Percentiles rank a stretch among this genome's conserved stretches.
These are phyloP conservation scores for Polypedilum vanderplanki DNA, from an alignment of 1,140 invertebrate species.

Conservation along the genomic window DNA sequence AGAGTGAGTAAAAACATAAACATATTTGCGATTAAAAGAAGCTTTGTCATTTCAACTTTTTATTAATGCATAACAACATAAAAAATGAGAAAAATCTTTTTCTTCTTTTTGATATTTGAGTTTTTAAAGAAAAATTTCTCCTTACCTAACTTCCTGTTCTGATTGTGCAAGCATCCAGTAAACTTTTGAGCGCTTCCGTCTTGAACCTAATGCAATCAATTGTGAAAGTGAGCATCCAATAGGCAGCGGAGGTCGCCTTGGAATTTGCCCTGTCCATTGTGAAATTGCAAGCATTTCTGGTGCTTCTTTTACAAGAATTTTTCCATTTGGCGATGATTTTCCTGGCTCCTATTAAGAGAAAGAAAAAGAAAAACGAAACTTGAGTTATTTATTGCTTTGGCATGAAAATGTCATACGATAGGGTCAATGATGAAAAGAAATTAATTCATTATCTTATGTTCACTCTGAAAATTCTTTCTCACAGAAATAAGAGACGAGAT, in stretches of 20 bases:
- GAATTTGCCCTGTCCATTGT: conserved; percentile 64
- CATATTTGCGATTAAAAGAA: no score
- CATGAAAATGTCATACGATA: no score
- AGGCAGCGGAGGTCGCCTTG: conserved; percentile 59
- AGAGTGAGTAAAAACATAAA: no score
- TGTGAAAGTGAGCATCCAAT: conserved; percentile 56
- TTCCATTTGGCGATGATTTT: conserved; percentile 41
- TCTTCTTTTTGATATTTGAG: neutral
- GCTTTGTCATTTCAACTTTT: no score
- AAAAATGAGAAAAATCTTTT: no score
- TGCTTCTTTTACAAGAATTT: conserved; percentile 59
- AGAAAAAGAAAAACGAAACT: neutral
- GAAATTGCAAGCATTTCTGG: conserved; percentile 72
- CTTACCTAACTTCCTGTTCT: conserved; percentile 58
- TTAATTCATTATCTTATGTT: no score
- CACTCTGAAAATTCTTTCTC: no score
- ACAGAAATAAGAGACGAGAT: no score
- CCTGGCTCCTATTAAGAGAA: conserved; percentile 37
- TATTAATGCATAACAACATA: no score
- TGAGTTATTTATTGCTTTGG: no score
- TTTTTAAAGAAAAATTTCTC: conserved; percentile 27
- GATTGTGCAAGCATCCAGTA: conserved; percentile 58
- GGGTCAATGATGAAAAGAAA: no score
- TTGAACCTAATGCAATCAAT: conserved; percentile 62
- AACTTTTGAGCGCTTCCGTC: conserved; percentile 49